Percentiles rank a stretch among this genome's conserved stretches.
Conservation (phyloP, 2,888 invertebrate genomes). For the Dryobotodes eremita region DNA sequence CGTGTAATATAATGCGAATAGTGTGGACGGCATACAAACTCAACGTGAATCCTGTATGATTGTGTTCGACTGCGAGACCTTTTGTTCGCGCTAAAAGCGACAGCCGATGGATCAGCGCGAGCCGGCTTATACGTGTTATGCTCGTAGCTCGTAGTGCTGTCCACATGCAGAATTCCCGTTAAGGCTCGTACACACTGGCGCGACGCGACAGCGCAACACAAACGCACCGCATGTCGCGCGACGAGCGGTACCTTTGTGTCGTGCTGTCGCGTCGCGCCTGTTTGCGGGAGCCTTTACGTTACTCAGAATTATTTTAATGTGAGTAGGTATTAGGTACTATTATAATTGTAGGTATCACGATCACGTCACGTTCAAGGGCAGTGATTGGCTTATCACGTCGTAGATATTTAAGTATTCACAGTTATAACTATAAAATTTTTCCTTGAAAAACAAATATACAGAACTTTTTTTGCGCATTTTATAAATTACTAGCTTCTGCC, state of each 20-base stretch:
- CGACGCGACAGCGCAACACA: no score
- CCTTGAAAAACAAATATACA: conserved; percentile 4
- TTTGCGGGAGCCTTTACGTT: no score
- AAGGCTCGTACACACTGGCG: no score
- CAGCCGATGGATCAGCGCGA: not conserved
- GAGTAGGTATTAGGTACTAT: not conserved
- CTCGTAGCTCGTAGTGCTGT: no score
- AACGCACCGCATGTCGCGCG: no score
- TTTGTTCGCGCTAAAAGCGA: not conserved
- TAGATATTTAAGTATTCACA: not conserved
- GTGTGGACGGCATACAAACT: not conserved
- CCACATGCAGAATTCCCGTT: no score
- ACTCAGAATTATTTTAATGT: not conserved
- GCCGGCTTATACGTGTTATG: no score
- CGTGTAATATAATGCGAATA: no score
- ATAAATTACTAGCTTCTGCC: no score
- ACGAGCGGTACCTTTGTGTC: no score
- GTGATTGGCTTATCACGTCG: conserved; percentile 29
- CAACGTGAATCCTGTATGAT: not conserved
- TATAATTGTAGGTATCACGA: not conserved
- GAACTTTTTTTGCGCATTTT: not conserved
- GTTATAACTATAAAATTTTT: conserved; percentile 13
- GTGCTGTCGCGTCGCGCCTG: no score
- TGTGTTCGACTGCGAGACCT: not conserved
- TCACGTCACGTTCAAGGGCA: conserved; percentile 26